Evolutionary conservation across 1,140 invertebrate genomes (phyloP).

Genomic region (Hermetia illucens): DNA sequence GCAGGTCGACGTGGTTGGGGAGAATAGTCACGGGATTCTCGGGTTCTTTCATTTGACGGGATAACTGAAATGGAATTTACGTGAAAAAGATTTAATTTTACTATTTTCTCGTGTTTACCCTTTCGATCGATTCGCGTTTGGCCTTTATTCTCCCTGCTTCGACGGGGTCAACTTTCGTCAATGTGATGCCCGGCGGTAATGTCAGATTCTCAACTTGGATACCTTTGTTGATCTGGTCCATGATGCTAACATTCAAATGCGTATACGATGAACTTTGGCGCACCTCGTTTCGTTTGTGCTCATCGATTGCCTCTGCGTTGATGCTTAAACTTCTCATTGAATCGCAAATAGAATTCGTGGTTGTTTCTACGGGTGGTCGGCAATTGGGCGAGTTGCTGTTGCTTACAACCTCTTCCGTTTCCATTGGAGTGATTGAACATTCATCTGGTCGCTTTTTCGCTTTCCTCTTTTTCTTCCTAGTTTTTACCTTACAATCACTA

Average conservation of each 20-base stretch:
- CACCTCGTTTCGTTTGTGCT: too few species aligned
- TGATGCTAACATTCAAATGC: conserved; percentile 35
- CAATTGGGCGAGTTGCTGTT: conserved; percentile 3
- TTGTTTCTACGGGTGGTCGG: background rate
- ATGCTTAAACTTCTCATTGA: conserved; percentile 4
- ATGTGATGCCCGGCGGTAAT: conserved; percentile 66
- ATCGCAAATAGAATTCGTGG: too few species aligned
- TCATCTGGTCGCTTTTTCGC: too few species aligned
- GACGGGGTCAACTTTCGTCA: conserved; percentile 59
- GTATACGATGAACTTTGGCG: too few species aligned
- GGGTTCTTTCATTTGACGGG: background rate
- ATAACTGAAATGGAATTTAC: background rate
- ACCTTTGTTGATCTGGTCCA: conserved; percentile 42
- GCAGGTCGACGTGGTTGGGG: conserved; percentile 12
- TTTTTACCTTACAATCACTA: too few species aligned
- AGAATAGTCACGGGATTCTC: background rate
- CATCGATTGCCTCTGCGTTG: conserved; percentile 1
- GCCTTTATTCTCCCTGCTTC: conserved; percentile 26
- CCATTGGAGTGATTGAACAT: too few species aligned
- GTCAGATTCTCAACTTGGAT: conserved; percentile 53
- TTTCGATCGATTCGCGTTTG: conserved; percentile 25
- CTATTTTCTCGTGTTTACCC: too few species aligned
- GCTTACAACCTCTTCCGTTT: too few species aligned
- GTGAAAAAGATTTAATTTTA: background rate
- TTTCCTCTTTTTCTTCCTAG: too few species aligned